Evolutionary conservation across 1,140 invertebrate genomes (phyloP).

Genomic region (Drosophila auraria): DNA sequence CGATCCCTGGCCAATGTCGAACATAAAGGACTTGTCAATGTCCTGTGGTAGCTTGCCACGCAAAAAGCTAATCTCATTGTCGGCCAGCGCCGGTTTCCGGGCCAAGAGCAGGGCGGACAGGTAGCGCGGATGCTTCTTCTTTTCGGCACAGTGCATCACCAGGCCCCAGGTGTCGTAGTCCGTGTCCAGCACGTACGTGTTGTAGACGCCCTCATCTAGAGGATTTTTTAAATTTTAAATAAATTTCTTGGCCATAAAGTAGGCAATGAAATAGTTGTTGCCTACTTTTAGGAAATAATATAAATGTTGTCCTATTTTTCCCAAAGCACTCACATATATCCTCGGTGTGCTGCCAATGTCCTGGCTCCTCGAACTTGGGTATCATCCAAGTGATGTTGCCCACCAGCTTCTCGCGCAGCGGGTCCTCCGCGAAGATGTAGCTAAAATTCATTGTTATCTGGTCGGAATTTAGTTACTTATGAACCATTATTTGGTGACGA

Average conservation of each 20-base stretch:
- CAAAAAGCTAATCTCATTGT: slow-evolving; percentile 86
- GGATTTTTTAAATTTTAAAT: neutral
- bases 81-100: slow-evolving; percentile 87
- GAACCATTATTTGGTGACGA: neutral
- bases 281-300: neutral
- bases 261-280: neutral
- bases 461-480: neutral
- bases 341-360: slow-evolving; percentile 94
- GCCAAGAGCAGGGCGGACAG: slow-evolving; percentile 94
- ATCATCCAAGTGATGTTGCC: slow-evolving; percentile 95
- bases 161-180: slow-evolving; percentile 93
- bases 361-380: slow-evolving; percentile 89
- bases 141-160: slow-evolving; percentile 93
- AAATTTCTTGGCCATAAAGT: slow-evolving; percentile 11
- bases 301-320: neutral
- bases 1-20: slow-evolving; percentile 90
- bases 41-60: slow-evolving; percentile 89
- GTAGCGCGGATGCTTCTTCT: slow-evolving; percentile 91
- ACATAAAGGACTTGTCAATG: slow-evolving; percentile 93
- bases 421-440: slow-evolving; percentile 93
- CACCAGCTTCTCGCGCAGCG: slow-evolving; percentile 90
- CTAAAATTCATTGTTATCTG: slow-evolving; percentile 94
- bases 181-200: slow-evolving; percentile 93
- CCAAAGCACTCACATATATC: slow-evolving; percentile 89
- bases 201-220: slow-evolving; percentile 94